phyloP scores from a whole-genome alignment of 2,888 invertebrate genomes.

The Serripes groenlandicus region DNA sequence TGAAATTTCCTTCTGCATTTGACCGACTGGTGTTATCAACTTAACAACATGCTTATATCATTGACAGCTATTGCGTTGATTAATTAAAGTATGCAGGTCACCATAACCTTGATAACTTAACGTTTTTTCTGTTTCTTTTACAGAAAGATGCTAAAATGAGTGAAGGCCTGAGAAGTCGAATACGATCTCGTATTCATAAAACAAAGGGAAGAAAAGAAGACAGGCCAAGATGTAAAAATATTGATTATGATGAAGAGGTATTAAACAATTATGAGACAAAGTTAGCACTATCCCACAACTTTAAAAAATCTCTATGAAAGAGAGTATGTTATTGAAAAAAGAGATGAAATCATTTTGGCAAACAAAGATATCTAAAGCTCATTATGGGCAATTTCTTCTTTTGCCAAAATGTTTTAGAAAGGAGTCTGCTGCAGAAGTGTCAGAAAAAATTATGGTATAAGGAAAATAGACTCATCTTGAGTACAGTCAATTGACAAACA shows the following conservation, averaged over 20 bases:
- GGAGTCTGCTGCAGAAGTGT: not conserved
- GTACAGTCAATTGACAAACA: no score
- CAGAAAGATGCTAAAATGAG: no score
- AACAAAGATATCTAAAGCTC: not conserved
- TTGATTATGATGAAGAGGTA: not conserved
- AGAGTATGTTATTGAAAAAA: not conserved
- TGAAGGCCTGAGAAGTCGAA: conserved; percentile 4
- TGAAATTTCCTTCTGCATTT: no score
- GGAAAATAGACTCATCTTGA: no score
- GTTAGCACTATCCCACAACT: not conserved
- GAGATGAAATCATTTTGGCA: not conserved
- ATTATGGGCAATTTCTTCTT: not conserved
- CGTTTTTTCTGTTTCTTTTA: no score
- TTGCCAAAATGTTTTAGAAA: not conserved
- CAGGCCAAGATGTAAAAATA: not conserved
- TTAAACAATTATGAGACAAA: not conserved
- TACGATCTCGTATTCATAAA: not conserved
- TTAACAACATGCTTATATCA: no score
- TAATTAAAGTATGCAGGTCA: no score
- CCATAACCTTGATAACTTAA: no score
- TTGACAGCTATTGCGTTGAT: no score
- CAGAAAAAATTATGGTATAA: no score
- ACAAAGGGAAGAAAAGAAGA: not conserved
- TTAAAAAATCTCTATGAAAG: not conserved
- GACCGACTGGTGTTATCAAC: no score